Base-by-base conservation (phyloP, 2,113 vertebrate genomes). In the Agapornis roseicollis region DNA sequence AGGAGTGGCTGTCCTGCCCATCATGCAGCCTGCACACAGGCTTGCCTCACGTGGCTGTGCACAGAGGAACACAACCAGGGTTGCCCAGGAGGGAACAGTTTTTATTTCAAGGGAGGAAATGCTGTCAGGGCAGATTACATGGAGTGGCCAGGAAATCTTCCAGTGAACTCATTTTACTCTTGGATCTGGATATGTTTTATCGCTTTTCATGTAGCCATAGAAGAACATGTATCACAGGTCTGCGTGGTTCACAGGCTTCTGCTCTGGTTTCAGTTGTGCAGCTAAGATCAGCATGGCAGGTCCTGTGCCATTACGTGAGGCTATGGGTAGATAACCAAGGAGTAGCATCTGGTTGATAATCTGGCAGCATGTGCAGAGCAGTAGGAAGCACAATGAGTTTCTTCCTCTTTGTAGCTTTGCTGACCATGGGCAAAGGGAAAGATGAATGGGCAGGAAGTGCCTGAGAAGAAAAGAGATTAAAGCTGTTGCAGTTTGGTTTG, bases 381-480 rank as follows among this genome's bases (percentile, higher is more conserved):
- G 35, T 71, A 58, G 47, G 64, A 80, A 64, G 64, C 52, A 63
- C 60, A 27, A 0, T 27, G 41, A 39, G 5, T 39, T 95, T 92
- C 35, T 71, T 93, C 85, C 44, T 56, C 39, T 86, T 31, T 39
- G 64, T 58, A 63, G 28, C 44, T 79, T 46, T 70, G 33, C 65
- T 89, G 74, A 80, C 68, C 64, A 12, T 64, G 56, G 77, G 46
- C 74, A 80, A 83, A 70, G 29, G 16, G 69, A 76, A 61, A 82
- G 81, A 85, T 95, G 88, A 94, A 66, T 89, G 81, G 46, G 12
- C 47, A 95, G 89, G 89, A 96, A 95, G 55, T 77, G 74, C 74
- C 84, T 85, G 78, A 89, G 86, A 92, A 93, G 92, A 58, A 63
- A 52, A 52, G n/a, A 90, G 78, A 87, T 96, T 93, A 92, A 95